These are phyloP conservation scores for Bombylius major DNA, from an alignment of 2,888 invertebrate species.

Conservation along the genomic window DNA sequence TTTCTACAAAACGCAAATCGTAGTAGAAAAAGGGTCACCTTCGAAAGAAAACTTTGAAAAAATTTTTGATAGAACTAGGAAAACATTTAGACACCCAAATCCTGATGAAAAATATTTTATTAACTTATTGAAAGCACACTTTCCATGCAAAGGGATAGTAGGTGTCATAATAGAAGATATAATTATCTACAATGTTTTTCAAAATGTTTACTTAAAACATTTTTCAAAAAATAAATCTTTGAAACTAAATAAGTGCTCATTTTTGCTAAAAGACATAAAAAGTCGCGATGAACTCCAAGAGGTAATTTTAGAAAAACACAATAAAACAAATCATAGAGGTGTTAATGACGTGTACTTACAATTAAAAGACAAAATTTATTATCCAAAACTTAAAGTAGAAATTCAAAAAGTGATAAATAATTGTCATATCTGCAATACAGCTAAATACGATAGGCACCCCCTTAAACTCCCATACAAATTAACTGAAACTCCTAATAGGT, in stretches of 20 bases:
- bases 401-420: conserved; percentile 6
- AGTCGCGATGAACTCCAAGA: not conserved
- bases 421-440: conserved; percentile 5
- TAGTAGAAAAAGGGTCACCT: not conserved
- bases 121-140: conserved; percentile 1
- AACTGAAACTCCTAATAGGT: conserved; percentile 2
- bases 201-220: too few relatives aligned
- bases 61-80: not conserved
- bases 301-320: not conserved
- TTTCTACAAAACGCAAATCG: conserved; percentile 1
- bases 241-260: too few relatives aligned
- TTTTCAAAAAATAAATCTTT: too few relatives aligned
- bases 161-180: conserved; percentile 1
- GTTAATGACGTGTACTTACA: conserved; percentile 2
- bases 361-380: conserved; percentile 3
- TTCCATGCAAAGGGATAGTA: conserved; percentile 2
- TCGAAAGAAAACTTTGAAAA: not conserved
- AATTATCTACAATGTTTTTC: not conserved
- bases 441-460: conserved; percentile 8
- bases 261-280: not conserved
- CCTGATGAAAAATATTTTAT: not conserved
- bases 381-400: conserved; percentile 2
- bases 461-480: conserved; percentile 6
- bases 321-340: conserved; percentile 5
- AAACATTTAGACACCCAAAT: not conserved